Base-by-base conservation (phyloP, 2,113 vertebrate species). In the Gymnorhina tibicen region DNA sequence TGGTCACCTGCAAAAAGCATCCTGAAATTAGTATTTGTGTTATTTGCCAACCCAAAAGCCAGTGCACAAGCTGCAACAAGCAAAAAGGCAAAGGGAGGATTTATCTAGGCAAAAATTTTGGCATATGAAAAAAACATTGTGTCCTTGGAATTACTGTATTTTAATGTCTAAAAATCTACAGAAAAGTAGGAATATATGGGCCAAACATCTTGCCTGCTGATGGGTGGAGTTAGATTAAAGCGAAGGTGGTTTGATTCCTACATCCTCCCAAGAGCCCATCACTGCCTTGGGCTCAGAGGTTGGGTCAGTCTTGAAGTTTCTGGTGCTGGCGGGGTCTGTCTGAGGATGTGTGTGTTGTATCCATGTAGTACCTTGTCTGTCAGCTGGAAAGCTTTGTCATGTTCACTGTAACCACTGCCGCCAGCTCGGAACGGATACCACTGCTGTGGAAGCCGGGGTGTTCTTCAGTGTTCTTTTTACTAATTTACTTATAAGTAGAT, bases 301-400 rank as follows among this genome's bases (percentile, higher is more conserved):
- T 0, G 5, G 66, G 66, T 82, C 30, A 22, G 5, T 55, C 11
- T 52, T 4, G 4, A 30, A 82, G 12, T 58, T 73, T 23, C 66
- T 88, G 3, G 17, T 93, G 84, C 73, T 84, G 68, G 46, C 0
- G 8, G 88, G 92, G 52, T 86, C 69, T 13, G 7, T 91, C 27
- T 89, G 88, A 62, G 2, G 37, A 69, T 69, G 68, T 87, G 79
- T 86, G 3, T 91, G 92, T 84, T 93, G 79, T 93, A 83, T 89
- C 67, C 42, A 5, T 85, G 89, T 80, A 60, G 79, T 69, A 73
- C 68, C 73, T 83, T 92, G 85, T 95, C 67, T 95, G 88, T 97
- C 80, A 79, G 92, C 62, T 67, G 75, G 70, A 74, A 85, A 91
- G 32, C 67, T 93, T 79, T 60, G 92, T 33, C 50, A 6, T 74